Conservation (phyloP, 2,113 vertebrate genomes). For the Taurulus bubalis region DNA sequence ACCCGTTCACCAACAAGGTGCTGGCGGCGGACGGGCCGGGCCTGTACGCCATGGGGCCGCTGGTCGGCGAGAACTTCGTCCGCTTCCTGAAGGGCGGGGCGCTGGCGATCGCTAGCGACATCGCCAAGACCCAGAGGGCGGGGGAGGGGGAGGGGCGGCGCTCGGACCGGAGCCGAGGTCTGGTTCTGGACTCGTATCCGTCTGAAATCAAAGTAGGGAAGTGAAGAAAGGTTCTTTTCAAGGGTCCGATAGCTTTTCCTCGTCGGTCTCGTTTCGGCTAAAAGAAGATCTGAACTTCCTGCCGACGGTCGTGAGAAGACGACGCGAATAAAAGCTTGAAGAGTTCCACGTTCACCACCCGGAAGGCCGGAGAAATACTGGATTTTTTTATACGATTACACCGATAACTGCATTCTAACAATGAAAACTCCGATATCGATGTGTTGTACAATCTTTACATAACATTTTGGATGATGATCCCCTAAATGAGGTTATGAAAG, state of each 20-base stretch:
- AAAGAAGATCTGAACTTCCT: no score
- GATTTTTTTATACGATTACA: neutral
- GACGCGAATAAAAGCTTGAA: no score
- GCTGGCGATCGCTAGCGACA: conserved; percentile 80
- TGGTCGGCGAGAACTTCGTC: conserved; percentile 88
- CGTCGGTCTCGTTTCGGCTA: no score
- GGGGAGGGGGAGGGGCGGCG: neutral
- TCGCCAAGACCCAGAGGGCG: conserved; percentile 64
- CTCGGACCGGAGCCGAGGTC: conserved; percentile 18
- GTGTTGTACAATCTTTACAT: neutral
- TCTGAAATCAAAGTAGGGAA: neutral
- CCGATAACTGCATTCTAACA: neutral
- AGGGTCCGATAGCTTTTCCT: no score
- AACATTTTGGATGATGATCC: neutral
- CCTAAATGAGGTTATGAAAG: neutral
- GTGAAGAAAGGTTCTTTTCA: no score
- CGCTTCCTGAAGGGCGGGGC: conserved; percentile 86
- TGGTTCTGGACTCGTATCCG: conserved; percentile 39
- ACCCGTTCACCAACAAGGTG: conserved; percentile 81
- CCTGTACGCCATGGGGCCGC: conserved; percentile 86
- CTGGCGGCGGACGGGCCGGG: conserved; percentile 69
- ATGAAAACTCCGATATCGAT: neutral
- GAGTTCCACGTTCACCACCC: neutral
- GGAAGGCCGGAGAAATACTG: neutral
- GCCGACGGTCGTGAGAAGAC: no score